Conservation (phyloP, 2,797 vertebrate genomes). For the Bucorvus abyssinicus region DNA sequence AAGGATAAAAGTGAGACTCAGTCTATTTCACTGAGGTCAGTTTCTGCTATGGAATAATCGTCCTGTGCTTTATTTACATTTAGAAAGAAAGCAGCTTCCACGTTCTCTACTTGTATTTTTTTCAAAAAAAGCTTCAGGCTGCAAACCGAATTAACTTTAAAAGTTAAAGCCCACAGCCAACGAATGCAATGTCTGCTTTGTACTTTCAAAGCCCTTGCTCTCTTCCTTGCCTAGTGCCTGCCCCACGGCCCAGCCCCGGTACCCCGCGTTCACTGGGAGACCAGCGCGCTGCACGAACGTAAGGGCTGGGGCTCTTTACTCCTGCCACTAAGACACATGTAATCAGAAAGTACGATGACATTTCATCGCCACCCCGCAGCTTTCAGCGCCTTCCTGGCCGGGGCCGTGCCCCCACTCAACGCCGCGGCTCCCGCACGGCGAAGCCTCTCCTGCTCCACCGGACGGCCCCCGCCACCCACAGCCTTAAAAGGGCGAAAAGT, state of each 20-base stretch:
- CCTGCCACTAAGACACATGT: fast-evolving
- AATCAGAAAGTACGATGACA: fast-evolving
- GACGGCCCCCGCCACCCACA: no score
- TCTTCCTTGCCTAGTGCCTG: no score
- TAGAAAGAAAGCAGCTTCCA: neutral
- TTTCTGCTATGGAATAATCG: neutral
- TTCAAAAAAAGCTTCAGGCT: no score
- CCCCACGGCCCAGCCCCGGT: neutral
- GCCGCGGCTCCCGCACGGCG: neutral
- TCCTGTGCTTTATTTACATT: neutral
- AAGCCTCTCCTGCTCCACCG: fast-evolving
- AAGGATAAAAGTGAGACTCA: neutral
- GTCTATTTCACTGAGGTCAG: neutral
- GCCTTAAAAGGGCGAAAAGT: fast-evolving
- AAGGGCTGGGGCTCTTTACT: fast-evolving
- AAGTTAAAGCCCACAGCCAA: neutral
- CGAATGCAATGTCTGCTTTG: fast-evolving
- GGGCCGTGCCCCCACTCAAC: neutral
- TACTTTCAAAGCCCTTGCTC: fast-evolving
- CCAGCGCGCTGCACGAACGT: fast-evolving
- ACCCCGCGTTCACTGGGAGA: fast-evolving
- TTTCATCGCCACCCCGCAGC: neutral
- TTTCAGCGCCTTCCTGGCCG: no score
- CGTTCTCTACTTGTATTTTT: neutral
- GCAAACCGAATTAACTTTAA: no score